Base-by-base conservation (phyloP, 2,797 vertebrate species). In the Glyptemys insculpta region DNA sequence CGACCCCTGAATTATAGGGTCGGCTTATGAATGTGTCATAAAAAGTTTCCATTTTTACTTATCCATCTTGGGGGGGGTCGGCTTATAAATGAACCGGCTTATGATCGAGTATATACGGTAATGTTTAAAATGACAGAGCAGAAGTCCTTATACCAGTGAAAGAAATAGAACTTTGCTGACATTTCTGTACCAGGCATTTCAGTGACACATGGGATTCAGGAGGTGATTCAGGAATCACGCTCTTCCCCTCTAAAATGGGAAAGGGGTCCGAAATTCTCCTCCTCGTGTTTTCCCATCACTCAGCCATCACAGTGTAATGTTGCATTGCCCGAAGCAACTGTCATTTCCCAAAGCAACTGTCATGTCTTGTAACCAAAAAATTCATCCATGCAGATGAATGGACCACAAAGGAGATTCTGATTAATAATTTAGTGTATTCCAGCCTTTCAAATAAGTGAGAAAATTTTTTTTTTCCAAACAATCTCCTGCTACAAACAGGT, bases 401-500 rank as follows among this genome's bases (percentile, higher is more conserved):
- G 27, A 92, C 11, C 41, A 21, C 41, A 62, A 31, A 54, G 88
- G 6, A 65, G 62, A 37, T 79, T 12, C 3, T 41, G 54, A 37
- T 52, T n/a, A 59, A 85, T 0, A 86, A 81, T 27, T 47, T 25
- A 1, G 59, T 88, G 83, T 74, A 49, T 21, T 81, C n/a, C 59
- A 72, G 50, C 50, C 90, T 86, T 91, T 81, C 41, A 83, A 65
- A 93, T 62, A 11, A 65, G 41, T 18, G 86, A 44, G 19, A 92
- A 88, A 59, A 52, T 80, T 34, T 6, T n/a, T 6, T n/a, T 83
- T 82, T 59, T 89, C 89, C n/a, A 68, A 79, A 53, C 83, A 56
- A 57, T 82, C 54, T 88, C 79, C 87, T 86, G 14, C 44, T 72
- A 74, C 49, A 94, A 88, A 59, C 81, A 97, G 79, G 89, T 47